Evolutionary conservation across 2,113 vertebrate species (phyloP), one percentile per base, ranked within the genome.

Genomic region (Thamnaconus septentrionalis): DNA sequence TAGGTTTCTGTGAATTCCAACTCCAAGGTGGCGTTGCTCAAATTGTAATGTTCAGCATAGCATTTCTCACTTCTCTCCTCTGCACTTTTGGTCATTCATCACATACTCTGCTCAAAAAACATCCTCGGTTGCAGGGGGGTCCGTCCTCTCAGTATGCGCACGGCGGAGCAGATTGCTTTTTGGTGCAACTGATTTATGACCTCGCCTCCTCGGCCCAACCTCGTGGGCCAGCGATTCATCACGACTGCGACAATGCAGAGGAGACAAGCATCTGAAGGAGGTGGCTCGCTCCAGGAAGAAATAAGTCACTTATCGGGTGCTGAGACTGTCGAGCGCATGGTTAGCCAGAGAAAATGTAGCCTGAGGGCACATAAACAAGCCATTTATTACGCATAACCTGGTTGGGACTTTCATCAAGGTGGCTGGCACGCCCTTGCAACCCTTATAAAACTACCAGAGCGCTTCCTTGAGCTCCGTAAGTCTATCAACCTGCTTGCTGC

Each of bases 51-150:
- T 73, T 80, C 76, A 86, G 79, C 75, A 69, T 85, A 90, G 79
- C 79, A 84, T 80, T 91, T 93, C 87, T 83, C 86, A 79, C 43
- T 61, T 68, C 66, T 66, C 59, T 64, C 49, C 59, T 45, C 53
- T 80, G 8, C 63, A 80, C 62, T 52, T 60, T 54, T 70, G 39
- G 12, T 72, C 56, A 59, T 76, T 72, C 50, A 72, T 77, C 61
- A 62, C 44, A 41, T 5, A 7, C 18, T 56, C 54, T 5, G 51
- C 53, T 65, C 59, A 53, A 43, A 8, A 46, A 64, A 61, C 62
- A 48, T 70, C 56, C 41, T 69, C 9, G 47, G 47, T 8, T 46
- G 45, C 5, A 71, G 53, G 64, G 48, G 64, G 71, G 56, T 69
- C 68, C 58, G 59, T 59, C 49, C 50, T 69, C 44, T 58, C 46